A percentile compares a stretch with the other conserved stretches of the same genome.
phyloP scores from a whole-genome alignment of 1,140 invertebrate genomes.

The Gonioctena quinquepunctata region DNA sequence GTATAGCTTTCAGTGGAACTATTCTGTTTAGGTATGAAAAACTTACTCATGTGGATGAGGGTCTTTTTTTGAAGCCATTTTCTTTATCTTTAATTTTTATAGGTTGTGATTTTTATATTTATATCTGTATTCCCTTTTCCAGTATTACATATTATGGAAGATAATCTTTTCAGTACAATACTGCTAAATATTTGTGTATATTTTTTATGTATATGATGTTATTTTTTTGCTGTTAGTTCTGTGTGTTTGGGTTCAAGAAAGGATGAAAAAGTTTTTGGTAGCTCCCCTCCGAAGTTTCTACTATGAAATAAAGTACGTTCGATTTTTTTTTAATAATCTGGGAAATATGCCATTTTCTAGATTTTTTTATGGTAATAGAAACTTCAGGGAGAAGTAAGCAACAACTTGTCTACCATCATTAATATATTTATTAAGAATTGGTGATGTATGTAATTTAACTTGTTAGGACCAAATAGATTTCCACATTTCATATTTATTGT shows the following conservation, averaged over 20 bases:
- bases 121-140: conserved; percentile 35
- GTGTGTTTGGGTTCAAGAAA: conserved; percentile 20
- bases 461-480: conserved; percentile 51
- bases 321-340: too few relatives aligned
- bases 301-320: too few relatives aligned
- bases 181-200: conserved; percentile 31
- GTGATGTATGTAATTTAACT: conserved; percentile 34
- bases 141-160: conserved; percentile 28
- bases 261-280: too few relatives aligned
- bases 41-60: background rate
- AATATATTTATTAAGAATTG: conserved; percentile 37
- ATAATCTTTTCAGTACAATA: conserved; percentile 33
- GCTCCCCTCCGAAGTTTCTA: too few relatives aligned
- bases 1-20: background rate
- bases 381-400: too few relatives aligned
- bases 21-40: background rate
- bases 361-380: too few relatives aligned
- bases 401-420: too few relatives aligned
- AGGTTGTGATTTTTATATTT: conserved; percentile 35
- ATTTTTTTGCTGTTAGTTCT: conserved; percentile 38
- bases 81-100: conserved; percentile 30
- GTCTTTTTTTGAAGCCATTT: conserved; percentile 12
- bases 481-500: conserved; percentile 52
- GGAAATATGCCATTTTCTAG: too few relatives aligned
- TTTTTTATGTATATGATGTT: conserved; percentile 22